These are phyloP conservation scores for Aythya baeri DNA, from an alignment of 2,113 vertebrate species.

Conservation along the genomic window DNA sequence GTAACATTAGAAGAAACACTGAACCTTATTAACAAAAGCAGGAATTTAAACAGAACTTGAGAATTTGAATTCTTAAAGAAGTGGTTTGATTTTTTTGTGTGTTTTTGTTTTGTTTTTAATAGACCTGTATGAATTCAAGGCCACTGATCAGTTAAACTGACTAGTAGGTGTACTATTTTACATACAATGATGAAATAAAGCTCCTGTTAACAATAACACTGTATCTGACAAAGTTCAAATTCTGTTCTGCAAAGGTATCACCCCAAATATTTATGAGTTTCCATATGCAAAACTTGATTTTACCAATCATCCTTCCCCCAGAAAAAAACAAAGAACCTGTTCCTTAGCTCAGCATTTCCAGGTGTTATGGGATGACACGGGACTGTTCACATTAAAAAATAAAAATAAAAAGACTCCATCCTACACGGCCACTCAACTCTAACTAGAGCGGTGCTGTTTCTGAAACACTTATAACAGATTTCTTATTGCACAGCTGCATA, in stretches of 20 bases:
- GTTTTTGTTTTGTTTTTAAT: neutral
- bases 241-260: neutral
- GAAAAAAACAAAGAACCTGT: neutral
- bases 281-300: neutral
- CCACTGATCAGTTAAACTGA: neutral
- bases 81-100: neutral
- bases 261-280: neutral
- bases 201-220: neutral
- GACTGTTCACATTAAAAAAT: too few species aligned
- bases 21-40: neutral
- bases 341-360: neutral
- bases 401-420: neutral
- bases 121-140: neutral
- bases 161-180: neutral
- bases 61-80: neutral
- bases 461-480: neutral
- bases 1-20: neutral
- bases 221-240: neutral
- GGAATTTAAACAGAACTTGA: neutral
- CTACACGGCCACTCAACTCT: rapidly evolving
- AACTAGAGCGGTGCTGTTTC: neutral
- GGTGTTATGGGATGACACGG: rapidly evolving
- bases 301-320: neutral
- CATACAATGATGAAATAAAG: neutral
- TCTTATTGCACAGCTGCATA: neutral